A percentile compares a stretch with the other conserved stretches of the same genome.
Evolutionary conservation across 2,113 vertebrate genomes (phyloP).

Genomic region (Strix uralensis): DNA sequence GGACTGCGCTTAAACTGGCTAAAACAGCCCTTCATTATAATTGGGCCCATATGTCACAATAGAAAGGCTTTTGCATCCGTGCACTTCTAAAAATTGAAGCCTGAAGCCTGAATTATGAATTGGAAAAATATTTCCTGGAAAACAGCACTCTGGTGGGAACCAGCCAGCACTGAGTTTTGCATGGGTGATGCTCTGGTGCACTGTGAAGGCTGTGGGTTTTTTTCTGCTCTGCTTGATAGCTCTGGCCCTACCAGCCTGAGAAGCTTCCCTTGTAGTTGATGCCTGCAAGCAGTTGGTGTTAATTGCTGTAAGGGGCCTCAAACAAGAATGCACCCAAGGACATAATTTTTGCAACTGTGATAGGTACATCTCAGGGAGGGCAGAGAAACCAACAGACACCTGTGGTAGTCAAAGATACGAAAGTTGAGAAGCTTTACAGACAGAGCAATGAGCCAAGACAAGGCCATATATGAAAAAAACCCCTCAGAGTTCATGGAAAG

Average conservation of each 20-base stretch:
- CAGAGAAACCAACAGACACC: too few relatives aligned
- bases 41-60: not conserved
- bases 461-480: too few relatives aligned
- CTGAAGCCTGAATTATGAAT: not conserved
- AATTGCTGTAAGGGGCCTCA: too few relatives aligned
- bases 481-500: too few relatives aligned
- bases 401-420: too few relatives aligned
- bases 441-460: too few relatives aligned
- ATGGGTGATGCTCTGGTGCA: not conserved
- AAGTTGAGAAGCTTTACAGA: too few relatives aligned
- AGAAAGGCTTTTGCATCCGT: not conserved
- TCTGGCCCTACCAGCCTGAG: not conserved
- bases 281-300: too few relatives aligned
- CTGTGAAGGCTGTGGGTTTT: not conserved
- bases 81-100: not conserved
- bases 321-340: too few relatives aligned
- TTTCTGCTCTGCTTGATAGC: not conserved
- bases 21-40: not conserved
- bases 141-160: not conserved
- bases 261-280: not conserved
- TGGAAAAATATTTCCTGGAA: not conserved
- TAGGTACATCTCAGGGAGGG: too few relatives aligned
- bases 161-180: not conserved
- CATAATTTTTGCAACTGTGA: too few relatives aligned
- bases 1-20: not conserved